Percentiles rank a stretch among this genome's conserved stretches.
These are phyloP conservation scores for Bufo bufo DNA, from an alignment of 2,113 vertebrate species.

Conservation along the genomic window DNA sequence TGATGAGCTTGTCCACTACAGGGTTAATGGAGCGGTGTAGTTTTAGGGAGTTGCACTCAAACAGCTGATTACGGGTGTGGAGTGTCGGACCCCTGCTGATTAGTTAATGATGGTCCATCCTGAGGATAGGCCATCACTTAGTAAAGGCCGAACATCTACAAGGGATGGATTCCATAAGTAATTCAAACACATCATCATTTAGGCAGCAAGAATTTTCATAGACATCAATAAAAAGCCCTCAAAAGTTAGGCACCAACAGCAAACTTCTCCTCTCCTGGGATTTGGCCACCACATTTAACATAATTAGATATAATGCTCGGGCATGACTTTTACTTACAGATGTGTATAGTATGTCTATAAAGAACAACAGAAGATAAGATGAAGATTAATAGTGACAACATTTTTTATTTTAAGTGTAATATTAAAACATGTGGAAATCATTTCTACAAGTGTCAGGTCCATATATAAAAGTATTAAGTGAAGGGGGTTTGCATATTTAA, in stretches of 20 bases:
- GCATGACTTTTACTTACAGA: background rate
- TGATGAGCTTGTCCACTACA: too few relatives aligned
- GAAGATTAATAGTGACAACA: slow-evolving; percentile 56
- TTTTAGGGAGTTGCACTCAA: too few relatives aligned
- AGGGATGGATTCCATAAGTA: background rate
- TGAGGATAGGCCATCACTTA: too few relatives aligned
- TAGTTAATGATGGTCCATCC: too few relatives aligned
- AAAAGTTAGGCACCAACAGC: background rate
- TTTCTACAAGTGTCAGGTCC: slow-evolving; percentile 58
- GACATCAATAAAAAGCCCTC: background rate
- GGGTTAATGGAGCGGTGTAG: too few relatives aligned
- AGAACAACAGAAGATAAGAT: slow-evolving; percentile 44
- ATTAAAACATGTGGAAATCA: slow-evolving; percentile 60
- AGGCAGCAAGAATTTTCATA: background rate
- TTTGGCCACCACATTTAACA: background rate
- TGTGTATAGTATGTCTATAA: background rate
- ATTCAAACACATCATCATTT: background rate
- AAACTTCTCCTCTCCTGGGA: background rate
- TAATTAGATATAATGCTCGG: background rate
- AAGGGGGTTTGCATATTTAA: slow-evolving; percentile 61
- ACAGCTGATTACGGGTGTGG: too few relatives aligned
- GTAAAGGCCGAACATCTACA: too few relatives aligned
- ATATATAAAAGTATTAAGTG: slow-evolving; percentile 64
- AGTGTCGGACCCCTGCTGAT: too few relatives aligned
- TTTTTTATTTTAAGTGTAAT: slow-evolving; percentile 66